Evolutionary conservation across 2,888 invertebrate species (phyloP), one percentile per base, ranked within the genome.

Genomic region (Mechanitis messenoides): DNA sequence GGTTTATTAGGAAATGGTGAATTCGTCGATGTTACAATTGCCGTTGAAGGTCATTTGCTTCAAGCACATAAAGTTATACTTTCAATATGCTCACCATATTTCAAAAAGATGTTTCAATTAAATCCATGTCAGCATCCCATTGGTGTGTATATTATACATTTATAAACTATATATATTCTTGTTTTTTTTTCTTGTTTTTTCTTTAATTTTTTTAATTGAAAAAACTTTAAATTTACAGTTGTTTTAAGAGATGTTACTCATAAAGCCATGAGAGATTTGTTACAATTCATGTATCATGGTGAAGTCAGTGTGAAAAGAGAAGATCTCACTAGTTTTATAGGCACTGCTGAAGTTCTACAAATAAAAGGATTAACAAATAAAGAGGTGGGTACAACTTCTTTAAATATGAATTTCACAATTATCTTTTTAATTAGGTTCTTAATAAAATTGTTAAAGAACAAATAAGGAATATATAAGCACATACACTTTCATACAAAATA

Each of bases 231-330:
- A 9, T 59, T 86, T 87, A n/a, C 79, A 91, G 94, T 94, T 71
- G 94, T 94, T 61, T 80, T 94, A 69, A 92, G 93, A 77, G 94
- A 94, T 90, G 92, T 94, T 58, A 91, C 92, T 61, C 93, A 93
- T 77, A 92, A 92, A 72, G 93, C 94, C 71, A 92, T 94, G 90
- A 93, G 91, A 75, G 94, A 94, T 76, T 92, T 94, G 75, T 83
- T 94, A 63, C 93, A 93, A 74, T 94, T 94, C 74, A 94, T 94
- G 94, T 94, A 94, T 74, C 92, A 93, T 83, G 94, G 94, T 56
- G 94, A 94, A 88, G 94, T 94, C 60, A 94, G 93, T 78, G 93
- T 94, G 58, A 92, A 93, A 72, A 91, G 93, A 71, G 94, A 94
- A 76, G 94, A 94, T 85, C 92, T 94, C 73, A 92, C 93, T 68